Evolutionary conservation across 2,113 vertebrate genomes (phyloP).

Genomic region (Eolophus roseicapilla): DNA sequence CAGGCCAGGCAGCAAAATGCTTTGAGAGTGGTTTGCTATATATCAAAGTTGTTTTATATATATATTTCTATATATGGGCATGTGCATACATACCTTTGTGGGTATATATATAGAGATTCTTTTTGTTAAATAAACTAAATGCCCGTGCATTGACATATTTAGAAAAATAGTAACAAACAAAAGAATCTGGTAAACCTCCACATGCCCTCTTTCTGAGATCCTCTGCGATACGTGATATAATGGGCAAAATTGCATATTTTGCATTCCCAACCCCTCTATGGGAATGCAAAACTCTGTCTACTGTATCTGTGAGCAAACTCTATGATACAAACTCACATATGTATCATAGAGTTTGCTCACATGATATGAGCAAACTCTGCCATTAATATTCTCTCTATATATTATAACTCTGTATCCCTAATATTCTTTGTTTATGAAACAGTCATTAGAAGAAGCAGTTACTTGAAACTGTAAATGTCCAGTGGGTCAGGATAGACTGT

Average conservation of each 20-base stretch:
- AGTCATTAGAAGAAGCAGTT: neutral
- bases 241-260: neutral
- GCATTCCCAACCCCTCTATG: fast-evolving
- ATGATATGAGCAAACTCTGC: too few species aligned
- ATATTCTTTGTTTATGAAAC: neutral
- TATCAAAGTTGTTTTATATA: neutral
- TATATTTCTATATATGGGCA: too few species aligned
- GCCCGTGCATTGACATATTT: neutral
- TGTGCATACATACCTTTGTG: neutral
- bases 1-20: neutral
- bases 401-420: neutral
- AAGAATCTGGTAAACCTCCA: neutral
- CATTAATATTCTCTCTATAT: too few species aligned
- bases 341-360: too few species aligned
- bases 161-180: neutral
- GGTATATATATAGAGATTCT: neutral
- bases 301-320: too few species aligned
- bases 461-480: neutral
- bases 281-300: too few species aligned
- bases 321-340: too few species aligned
- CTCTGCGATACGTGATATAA: neutral
- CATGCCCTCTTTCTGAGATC: neutral
- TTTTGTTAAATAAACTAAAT: neutral
- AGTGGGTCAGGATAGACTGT: neutral
- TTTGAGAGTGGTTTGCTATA: neutral